Base-by-base conservation (phyloP, 2,797 vertebrate genomes). In the Etheostoma nigrum region DNA sequence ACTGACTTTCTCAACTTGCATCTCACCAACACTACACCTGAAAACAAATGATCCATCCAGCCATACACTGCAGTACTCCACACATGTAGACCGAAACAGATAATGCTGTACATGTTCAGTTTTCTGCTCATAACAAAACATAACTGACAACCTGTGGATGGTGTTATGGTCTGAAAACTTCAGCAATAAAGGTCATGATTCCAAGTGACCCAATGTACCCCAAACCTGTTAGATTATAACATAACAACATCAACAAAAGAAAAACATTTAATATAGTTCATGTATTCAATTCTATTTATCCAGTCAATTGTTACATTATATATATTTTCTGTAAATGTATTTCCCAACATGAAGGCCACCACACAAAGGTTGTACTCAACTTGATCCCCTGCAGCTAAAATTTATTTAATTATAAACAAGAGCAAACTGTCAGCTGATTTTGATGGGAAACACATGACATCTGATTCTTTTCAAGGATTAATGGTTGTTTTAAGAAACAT, bases 321-420 rank as follows among this genome's bases (percentile, higher is more conserved):
- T 30, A 30, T 30, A 6, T 36, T 36, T 48, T 33, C 42, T 69
- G 9, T 48, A 12, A 36, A 48, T 69, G 15, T 25, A 40, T 18
- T 52, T 52, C 36, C 36, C 36, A 11, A 40, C 36, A 40, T 40
- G 10, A 48, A 36, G 15, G n/a, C 55, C n/a, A 64, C 67, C 45
- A 65, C 19, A 51, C 48, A 62, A 36, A 10, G n/a, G 16, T 54
- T 53, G 25, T 16, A 9, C 45, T 67, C 9, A 10, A 40, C 36
- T 40, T 60, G 33, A 69, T 16, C n/a, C 2, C 47, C 60, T 59
- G 36, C 18, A 44, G 67, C 49, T 55, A 16, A 47, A 63, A 48
- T 23, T 23, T 23, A 23, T 23, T 23, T 23, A 40, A 60, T 36
- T n/a, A 67, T 8, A 2, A n/a, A 61, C 27, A 51, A 59, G 15